Percentiles rank a stretch among this genome's conserved stretches.
Conservation (phyloP, 1,140 invertebrate genomes). For the Protaetia brevitarsis region DNA sequence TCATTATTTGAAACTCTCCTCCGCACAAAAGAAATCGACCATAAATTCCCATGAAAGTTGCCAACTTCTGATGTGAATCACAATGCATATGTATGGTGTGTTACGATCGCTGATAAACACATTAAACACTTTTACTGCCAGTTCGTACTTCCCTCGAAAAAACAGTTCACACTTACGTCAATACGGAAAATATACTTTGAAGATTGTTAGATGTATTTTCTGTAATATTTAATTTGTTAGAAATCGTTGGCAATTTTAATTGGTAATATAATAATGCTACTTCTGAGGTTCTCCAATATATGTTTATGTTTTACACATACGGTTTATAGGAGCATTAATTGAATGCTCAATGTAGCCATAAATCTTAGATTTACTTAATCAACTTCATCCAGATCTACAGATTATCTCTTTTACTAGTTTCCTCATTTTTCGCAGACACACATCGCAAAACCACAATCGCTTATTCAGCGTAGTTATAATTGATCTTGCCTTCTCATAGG, state of each 20-base stretch:
- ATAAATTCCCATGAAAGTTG: background rate
- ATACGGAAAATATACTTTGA: background rate
- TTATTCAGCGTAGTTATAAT: background rate
- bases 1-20: conserved; percentile 3
- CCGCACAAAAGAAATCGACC: background rate
- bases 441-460: background rate
- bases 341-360: no score
- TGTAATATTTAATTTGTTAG: no score
- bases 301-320: no score
- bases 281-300: no score
- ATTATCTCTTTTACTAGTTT: no score
- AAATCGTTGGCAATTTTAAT: no score
- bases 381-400: no score
- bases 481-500: background rate
- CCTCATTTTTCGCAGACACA: background rate
- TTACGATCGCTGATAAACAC: background rate
- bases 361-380: no score
- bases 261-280: no score
- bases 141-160: background rate
- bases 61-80: background rate
- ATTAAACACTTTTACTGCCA: conserved; percentile 2
- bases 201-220: background rate
- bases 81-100: no score
- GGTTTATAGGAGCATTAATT: no score
- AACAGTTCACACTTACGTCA: background rate